These are phyloP conservation scores for Chrysotoxum bicinctum DNA, from an alignment of 2,888 invertebrate genomes.

Conservation along the genomic window DNA sequence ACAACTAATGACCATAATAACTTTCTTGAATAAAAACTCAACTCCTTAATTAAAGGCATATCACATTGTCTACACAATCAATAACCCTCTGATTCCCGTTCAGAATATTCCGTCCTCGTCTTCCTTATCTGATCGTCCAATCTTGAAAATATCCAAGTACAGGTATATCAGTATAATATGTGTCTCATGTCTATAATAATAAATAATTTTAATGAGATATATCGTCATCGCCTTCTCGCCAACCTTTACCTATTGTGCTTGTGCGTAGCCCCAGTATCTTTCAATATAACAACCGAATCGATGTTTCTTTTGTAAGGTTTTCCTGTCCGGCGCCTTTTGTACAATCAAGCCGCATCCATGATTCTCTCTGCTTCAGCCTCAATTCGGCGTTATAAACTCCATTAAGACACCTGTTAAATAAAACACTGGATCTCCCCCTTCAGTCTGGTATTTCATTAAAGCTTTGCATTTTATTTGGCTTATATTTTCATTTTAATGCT, in stretches of 20 bases:
- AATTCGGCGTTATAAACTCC: slow-evolving; percentile 17
- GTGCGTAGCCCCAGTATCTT: slow-evolving; percentile 13
- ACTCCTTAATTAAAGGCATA: neutral
- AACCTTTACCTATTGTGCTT: neutral
- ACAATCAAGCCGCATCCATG: neutral
- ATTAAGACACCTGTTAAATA: slow-evolving; percentile 62
- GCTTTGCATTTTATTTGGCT: slow-evolving; percentile 24
- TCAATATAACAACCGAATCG: slow-evolving; percentile 5
- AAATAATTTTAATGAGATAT: slow-evolving; percentile 32
- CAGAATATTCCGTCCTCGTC: slow-evolving; percentile 12
- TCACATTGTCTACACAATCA: neutral
- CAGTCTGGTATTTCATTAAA: slow-evolving; percentile 41
- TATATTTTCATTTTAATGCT: neutral
- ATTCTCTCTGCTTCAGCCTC: neutral
- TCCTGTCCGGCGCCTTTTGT: slow-evolving; percentile 7
- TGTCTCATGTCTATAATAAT: slow-evolving; percentile 16
- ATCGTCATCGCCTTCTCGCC: neutral
- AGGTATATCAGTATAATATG: neutral
- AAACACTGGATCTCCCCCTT: slow-evolving; percentile 41
- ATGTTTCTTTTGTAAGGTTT: slow-evolving; percentile 14
- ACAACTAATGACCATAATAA: slow-evolving; percentile 5
- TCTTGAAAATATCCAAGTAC: neutral
- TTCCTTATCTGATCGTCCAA: slow-evolving; percentile 10
- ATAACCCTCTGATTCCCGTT: neutral
- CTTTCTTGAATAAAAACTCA: neutral